Evolutionary conservation across 1,140 invertebrate genomes (phyloP).

Genomic region (Drosophila neocordata): DNA sequence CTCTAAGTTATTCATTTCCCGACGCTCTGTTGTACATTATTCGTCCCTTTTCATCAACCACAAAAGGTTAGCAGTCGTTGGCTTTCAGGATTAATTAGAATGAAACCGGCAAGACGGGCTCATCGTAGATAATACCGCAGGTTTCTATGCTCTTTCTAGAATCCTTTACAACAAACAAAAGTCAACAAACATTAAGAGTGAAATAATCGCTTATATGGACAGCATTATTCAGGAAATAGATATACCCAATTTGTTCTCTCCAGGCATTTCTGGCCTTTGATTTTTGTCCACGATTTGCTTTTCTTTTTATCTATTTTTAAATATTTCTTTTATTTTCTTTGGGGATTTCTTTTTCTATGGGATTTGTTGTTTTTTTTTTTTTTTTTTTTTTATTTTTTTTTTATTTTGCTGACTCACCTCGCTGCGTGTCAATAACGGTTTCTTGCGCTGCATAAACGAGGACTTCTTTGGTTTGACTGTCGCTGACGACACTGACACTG

Average conservation of each 20-base stretch:
- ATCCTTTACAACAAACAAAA: too few relatives aligned
- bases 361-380: background rate
- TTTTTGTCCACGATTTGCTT: too few relatives aligned
- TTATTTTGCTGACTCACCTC: slow-evolving; percentile 66
- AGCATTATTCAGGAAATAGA: too few relatives aligned
- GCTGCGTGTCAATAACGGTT: slow-evolving; percentile 77
- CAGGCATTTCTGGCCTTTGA: too few relatives aligned
- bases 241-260: too few relatives aligned
- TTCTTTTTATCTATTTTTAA: too few relatives aligned
- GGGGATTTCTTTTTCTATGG: slow-evolving; percentile 10
- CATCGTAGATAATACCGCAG: slow-evolving; percentile 1
- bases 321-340: too few relatives aligned
- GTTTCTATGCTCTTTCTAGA: slow-evolving; percentile 26
- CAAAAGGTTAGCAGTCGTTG: slow-evolving; percentile 3
- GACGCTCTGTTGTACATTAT: slow-evolving; percentile 1
- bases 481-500: slow-evolving; percentile 23
- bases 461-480: slow-evolving; percentile 66
- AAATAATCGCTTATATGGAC: too few relatives aligned
- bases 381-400: background rate
- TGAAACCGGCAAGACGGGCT: background rate
- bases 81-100: slow-evolving; percentile 29
- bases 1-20: slow-evolving; percentile 23
- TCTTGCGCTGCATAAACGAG: slow-evolving; percentile 73
- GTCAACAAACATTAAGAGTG: too few relatives aligned
- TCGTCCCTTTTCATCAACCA: slow-evolving; percentile 2